Percentiles rank a stretch among this genome's conserved stretches.
These are phyloP conservation scores for Zonotrichia leucophrys DNA, from an alignment of 2,113 vertebrate genomes.

Conservation along the genomic window DNA sequence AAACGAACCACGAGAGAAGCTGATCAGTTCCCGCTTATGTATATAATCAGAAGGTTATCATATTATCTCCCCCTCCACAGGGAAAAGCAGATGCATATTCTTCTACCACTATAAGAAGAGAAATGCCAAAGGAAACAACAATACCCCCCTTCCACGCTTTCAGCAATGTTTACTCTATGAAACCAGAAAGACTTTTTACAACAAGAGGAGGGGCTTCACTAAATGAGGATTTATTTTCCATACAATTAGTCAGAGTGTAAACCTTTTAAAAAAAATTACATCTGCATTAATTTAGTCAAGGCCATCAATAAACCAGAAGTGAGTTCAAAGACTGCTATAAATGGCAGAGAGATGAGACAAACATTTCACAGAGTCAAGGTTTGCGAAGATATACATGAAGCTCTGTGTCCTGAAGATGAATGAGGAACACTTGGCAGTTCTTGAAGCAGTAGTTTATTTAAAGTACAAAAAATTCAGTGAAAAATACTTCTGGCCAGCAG, in stretches of 20 bases:
- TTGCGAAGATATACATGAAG: constrained; percentile 50
- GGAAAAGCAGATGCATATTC: constrained; percentile 68
- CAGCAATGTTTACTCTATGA: constrained; percentile 14
- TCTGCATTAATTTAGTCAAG: constrained; percentile 55
- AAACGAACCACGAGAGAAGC: constrained; percentile 77
- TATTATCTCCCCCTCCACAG: constrained; percentile 71
- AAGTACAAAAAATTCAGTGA: constrained; percentile 87
- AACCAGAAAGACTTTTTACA: constrained; percentile 31
- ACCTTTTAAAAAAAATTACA: constrained; percentile 19
- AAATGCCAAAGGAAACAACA: constrained; percentile 68
- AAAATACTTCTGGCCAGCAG: constrained; percentile 88
- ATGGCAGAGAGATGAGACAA: constrained; percentile 54
- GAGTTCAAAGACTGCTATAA: constrained; percentile 58
- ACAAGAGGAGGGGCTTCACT: constrained; percentile 28
- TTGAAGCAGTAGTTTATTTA: constrained; percentile 89
- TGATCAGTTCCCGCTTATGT: constrained; percentile 79
- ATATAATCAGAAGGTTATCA: constrained; percentile 82
- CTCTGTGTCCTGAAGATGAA: constrained; percentile 81
- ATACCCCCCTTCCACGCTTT: background rate
- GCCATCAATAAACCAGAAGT: constrained; percentile 57
- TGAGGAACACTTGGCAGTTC: constrained; percentile 80
- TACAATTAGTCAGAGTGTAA: constrained; percentile 30
- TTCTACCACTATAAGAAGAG: constrained; percentile 40
- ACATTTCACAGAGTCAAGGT: constrained; percentile 62
- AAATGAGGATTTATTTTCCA: constrained; percentile 46